A percentile compares a stretch with the other conserved stretches of the same genome.
Evolutionary conservation across 2,113 vertebrate species (phyloP).

Genomic region (Psilopogon haemacephalus): DNA sequence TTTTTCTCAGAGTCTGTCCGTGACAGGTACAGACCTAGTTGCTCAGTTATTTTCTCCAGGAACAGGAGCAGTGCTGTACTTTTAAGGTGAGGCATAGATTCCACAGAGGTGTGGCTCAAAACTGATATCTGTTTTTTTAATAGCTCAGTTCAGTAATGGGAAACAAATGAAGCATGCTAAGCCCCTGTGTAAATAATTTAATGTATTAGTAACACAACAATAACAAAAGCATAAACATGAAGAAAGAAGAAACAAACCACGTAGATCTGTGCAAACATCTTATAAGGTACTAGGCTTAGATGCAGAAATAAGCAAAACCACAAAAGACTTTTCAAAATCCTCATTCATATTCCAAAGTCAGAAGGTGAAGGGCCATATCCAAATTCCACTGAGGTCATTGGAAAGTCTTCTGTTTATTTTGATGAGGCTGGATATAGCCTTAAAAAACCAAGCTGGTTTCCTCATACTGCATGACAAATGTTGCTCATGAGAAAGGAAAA

Average conservation of each 20-base stretch:
- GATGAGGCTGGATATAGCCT: not conserved
- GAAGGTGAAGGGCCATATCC: not conserved
- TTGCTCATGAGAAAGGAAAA: conserved; percentile 26
- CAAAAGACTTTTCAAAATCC: not conserved
- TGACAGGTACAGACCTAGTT: not conserved
- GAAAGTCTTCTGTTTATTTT: conserved; percentile 28
- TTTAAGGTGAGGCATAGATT: not conserved
- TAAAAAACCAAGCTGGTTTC: conserved; percentile 10
- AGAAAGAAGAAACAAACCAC: not conserved
- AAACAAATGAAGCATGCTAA: not conserved
- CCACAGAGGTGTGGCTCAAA: not conserved
- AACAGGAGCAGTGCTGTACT: not conserved
- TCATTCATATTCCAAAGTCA: not conserved
- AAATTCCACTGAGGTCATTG: conserved; percentile 12
- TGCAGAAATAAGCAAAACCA: not conserved
- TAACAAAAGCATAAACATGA: not conserved
- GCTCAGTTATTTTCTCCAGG: not conserved
- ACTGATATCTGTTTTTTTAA: not conserved
- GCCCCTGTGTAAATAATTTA: not conserved
- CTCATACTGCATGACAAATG: conserved; percentile 16
- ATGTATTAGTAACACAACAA: not conserved
- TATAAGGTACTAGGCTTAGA: not conserved
- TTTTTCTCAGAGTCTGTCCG: not conserved
- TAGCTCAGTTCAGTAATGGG: not conserved
- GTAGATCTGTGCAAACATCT: not conserved